These are phyloP conservation scores for Hyperoplus lanceolatus DNA, from an alignment of 2,797 vertebrate genomes.

Conservation along the genomic window DNA sequence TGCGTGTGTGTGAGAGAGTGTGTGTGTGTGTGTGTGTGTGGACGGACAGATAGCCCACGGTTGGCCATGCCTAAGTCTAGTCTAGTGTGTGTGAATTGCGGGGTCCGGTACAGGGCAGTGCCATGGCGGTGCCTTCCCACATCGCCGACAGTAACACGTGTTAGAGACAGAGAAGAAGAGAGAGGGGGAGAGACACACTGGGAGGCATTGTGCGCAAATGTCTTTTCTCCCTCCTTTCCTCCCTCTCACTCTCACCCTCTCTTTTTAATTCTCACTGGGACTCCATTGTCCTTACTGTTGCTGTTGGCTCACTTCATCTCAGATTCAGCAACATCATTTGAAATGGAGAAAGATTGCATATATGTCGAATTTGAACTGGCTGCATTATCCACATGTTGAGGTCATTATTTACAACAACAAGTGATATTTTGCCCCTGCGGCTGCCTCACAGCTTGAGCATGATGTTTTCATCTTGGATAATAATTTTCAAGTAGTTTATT, in stretches of 20 bases:
- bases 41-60: not conserved
- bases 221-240: constrained; percentile 39
- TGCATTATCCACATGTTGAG: not conserved
- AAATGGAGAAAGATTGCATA: not conserved
- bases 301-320: constrained; percentile 43
- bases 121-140: constrained; percentile 72
- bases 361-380: not conserved
- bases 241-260: constrained; percentile 29
- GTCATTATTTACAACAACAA: not conserved
- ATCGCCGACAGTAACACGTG: constrained; percentile 60
- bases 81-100: constrained; percentile 16
- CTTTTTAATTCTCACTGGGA: constrained; percentile 47
- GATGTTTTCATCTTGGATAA: not conserved
- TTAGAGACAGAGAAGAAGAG: constrained; percentile 29
- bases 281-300: constrained; percentile 49
- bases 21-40: constrained; percentile 28
- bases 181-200: constrained; percentile 56
- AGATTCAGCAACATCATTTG: constrained; percentile 3
- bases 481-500: too few species aligned
- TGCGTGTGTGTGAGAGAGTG: constrained; percentile 26
- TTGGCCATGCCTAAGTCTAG: constrained; percentile 7
- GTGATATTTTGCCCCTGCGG: not conserved
- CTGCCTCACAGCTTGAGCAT: not conserved
- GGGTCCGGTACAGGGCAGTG: constrained; percentile 69
- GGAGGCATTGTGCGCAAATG: constrained; percentile 64